Percentiles rank a stretch among this genome's conserved stretches.
Evolutionary conservation across 2,797 vertebrate genomes (phyloP).

Genomic region (Schizopygopsis pylzovi): DNA sequence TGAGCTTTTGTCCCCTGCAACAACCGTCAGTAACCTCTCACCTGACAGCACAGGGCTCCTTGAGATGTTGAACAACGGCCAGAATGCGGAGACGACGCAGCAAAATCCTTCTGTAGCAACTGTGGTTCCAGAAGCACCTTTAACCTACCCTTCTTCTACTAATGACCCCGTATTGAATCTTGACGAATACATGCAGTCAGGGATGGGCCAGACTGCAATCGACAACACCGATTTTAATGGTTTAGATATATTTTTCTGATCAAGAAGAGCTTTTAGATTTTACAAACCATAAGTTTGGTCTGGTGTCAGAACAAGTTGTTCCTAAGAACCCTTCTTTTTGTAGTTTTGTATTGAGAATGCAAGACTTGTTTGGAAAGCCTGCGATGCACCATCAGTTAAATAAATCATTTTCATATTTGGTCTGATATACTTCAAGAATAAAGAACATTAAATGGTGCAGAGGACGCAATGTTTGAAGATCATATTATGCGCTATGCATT

Average conservation of each 20-base stretch:
- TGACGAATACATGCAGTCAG: constrained; percentile 83
- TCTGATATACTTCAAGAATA: no score
- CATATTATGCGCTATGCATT: no score
- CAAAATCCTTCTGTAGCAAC: constrained; percentile 50
- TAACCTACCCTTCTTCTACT: constrained; percentile 62
- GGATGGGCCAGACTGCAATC: constrained; percentile 67
- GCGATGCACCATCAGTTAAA: no score
- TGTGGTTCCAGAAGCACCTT: neutral
- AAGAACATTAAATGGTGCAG: no score
- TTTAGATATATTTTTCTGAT: constrained; percentile 83
- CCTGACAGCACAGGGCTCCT: constrained; percentile 78
- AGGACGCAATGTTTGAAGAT: no score
- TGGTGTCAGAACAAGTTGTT: neutral
- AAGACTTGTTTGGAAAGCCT: neutral
- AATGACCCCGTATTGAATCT: constrained; percentile 75
- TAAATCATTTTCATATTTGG: no score
- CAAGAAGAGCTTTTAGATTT: constrained; percentile 10
- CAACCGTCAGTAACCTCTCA: constrained; percentile 74
- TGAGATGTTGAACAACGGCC: constrained; percentile 64
- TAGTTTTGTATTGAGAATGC: constrained; percentile 5
- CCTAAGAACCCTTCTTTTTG: neutral
- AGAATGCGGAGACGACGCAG: constrained; percentile 53
- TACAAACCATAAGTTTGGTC: neutral
- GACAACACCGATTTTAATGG: constrained; percentile 79
- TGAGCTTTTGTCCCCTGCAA: constrained; percentile 83